These are phyloP conservation scores for Xenopus petersii DNA, from an alignment of 2,797 vertebrate species.

Conservation along the genomic window DNA sequence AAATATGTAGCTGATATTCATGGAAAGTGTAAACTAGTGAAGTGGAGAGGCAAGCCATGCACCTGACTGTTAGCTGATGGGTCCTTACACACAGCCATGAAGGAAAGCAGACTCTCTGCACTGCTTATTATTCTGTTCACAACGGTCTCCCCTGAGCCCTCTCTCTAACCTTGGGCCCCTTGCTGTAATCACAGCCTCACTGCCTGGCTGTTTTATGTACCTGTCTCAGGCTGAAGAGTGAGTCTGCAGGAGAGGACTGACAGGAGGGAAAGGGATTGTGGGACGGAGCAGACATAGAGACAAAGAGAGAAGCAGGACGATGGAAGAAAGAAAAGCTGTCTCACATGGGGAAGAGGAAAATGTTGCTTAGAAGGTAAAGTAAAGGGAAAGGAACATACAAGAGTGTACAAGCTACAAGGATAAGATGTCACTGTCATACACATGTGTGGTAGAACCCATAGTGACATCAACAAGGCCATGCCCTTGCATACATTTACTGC, in stretches of 20 bases:
- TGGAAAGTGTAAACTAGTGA: not conserved
- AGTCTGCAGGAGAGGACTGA: constrained; percentile 30
- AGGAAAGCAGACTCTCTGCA: constrained; percentile 15
- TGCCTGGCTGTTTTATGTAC: constrained; percentile 45
- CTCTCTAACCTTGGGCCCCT: constrained; percentile 39
- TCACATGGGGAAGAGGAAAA: too few species aligned
- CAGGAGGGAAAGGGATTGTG: constrained; percentile 12
- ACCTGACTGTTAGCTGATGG: constrained; percentile 7
- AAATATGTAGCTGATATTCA: not conserved
- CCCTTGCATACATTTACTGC: too few species aligned
- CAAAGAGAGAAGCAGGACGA: not conserved
- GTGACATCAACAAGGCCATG: too few species aligned
- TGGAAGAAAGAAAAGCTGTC: not conserved
- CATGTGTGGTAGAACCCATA: too few species aligned
- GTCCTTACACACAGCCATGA: constrained; percentile 2
- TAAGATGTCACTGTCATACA: too few species aligned
- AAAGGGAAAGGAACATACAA: too few species aligned
- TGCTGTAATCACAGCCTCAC: constrained; percentile 45
- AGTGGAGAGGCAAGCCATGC: not conserved
- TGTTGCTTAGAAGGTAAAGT: too few species aligned
- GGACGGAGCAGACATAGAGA: not conserved
- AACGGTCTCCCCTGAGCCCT: constrained; percentile 31
- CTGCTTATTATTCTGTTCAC: constrained; percentile 41
- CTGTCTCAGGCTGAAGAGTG: constrained; percentile 36
- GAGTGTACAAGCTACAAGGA: too few species aligned